A percentile compares a stretch with the other conserved stretches of the same genome.
phyloP scores from a whole-genome alignment of 2,888 invertebrate species.

The Onthophagus sagittarius region DNA sequence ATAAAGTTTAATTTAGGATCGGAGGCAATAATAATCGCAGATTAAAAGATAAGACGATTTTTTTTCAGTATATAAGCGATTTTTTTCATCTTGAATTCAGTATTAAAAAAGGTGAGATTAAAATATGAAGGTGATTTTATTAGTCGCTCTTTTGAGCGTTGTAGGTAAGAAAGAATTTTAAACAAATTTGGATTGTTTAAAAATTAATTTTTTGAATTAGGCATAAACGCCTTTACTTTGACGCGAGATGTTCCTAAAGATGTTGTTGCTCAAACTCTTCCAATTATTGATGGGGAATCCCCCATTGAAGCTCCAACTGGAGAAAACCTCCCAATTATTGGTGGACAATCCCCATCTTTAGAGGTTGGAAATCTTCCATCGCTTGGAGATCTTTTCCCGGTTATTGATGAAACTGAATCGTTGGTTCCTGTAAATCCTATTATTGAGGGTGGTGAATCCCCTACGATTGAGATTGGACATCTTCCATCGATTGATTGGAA shows the following conservation, averaged over 20 bases:
- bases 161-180: too few species aligned
- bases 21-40: not conserved
- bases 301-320: not conserved
- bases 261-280: not conserved
- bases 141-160: slow-evolving; percentile 2
- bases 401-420: not conserved
- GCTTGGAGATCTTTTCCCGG: not conserved
- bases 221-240: slow-evolving; percentile 8
- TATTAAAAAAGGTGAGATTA: not conserved
- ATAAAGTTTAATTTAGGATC: not conserved
- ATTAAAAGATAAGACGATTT: not conserved
- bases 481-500: not conserved
- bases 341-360: not conserved
- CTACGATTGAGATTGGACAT: not conserved
- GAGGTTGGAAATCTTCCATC: slow-evolving; percentile 5
- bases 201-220: not conserved
- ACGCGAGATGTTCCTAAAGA: not conserved
- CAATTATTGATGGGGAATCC: slow-evolving; percentile 2
- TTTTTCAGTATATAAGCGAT: slow-evolving; percentile 1
- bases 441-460: not conserved
- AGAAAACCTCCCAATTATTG: not conserved
- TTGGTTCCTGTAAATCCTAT: not conserved
- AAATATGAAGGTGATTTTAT: not conserved
- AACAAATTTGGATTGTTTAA: too few species aligned
- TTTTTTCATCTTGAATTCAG: not conserved